A percentile compares a stretch with the other conserved stretches of the same genome.
Evolutionary conservation across 2,113 vertebrate species (phyloP).

Genomic region (Ahaetulla prasina): DNA sequence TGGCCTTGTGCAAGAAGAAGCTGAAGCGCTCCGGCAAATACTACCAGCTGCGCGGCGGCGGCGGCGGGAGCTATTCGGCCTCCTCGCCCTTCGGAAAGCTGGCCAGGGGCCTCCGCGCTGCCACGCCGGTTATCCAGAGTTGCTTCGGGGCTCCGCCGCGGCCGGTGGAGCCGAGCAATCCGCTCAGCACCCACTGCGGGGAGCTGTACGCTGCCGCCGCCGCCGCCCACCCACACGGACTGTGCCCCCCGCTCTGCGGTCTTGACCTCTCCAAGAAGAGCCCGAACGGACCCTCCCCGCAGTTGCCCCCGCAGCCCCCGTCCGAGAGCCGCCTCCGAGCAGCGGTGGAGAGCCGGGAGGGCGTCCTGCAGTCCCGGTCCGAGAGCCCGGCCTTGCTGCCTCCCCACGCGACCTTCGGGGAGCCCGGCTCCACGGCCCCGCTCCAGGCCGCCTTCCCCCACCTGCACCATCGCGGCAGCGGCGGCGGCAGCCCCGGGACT

Average conservation of each 20-base stretch:
- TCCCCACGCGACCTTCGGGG: conserved; percentile 77
- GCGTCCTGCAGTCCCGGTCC: conserved; percentile 67
- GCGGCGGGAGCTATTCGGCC: background rate
- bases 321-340: conserved; percentile 63
- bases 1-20: conserved; percentile 94
- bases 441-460: conserved; percentile 64
- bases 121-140: conserved; percentile 92
- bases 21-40: conserved; percentile 92
- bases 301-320: conserved; percentile 65
- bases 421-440: conserved; percentile 56
- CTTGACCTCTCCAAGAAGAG: conserved; percentile 97
- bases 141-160: conserved; percentile 74
- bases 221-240: conserved; percentile 73
- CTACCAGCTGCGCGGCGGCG: conserved; percentile 76
- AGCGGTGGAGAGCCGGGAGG: conserved; percentile 67
- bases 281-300: conserved; percentile 76
- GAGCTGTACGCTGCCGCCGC: conserved; percentile 88
- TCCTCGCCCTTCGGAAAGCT: conserved; percentile 83
- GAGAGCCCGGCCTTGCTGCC: conserved; percentile 71
- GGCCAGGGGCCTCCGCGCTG: conserved; percentile 75
- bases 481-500: conserved; percentile 59
- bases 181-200: conserved; percentile 82
- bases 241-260: conserved; percentile 89
- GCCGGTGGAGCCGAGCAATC: conserved; percentile 60
- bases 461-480: conserved; percentile 53